phyloP scores from a whole-genome alignment of 2,113 vertebrate genomes.

The Podilymbus podiceps region DNA sequence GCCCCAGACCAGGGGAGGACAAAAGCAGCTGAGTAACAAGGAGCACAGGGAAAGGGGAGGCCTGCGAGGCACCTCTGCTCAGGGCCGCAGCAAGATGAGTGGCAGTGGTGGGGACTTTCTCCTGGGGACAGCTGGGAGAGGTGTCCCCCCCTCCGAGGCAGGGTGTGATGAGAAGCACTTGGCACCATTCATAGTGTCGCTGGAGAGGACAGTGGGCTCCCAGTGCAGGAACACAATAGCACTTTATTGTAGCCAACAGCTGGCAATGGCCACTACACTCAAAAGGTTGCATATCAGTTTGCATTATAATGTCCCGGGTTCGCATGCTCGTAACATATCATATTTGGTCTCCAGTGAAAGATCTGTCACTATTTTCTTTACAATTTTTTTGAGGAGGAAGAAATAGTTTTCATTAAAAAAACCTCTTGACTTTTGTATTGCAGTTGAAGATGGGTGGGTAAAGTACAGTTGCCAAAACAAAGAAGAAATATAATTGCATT shows the following conservation, averaged over 20 bases:
- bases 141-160: accelerated
- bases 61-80: not conserved
- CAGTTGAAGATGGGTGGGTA: not conserved
- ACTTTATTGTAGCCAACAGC: not conserved
- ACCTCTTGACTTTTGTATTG: not conserved
- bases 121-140: not conserved
- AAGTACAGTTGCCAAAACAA: not conserved
- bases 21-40: not conserved
- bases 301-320: not conserved
- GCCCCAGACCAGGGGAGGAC: not conserved
- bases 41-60: not conserved
- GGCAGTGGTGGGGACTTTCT: not conserved
- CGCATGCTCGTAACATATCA: accelerated
- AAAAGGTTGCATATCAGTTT: not conserved
- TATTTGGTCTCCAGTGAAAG: not conserved
- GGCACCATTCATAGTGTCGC: not conserved
- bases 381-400: not conserved
- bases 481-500: not conserved
- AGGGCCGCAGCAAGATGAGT: not conserved
- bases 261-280: not conserved
- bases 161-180: not conserved
- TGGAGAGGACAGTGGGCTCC: not conserved
- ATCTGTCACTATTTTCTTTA: not conserved
- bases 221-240: not conserved
- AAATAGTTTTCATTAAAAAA: not conserved